Conservation (phyloP, 2,797 vertebrate genomes). For the Carcharodon carcharias region DNA sequence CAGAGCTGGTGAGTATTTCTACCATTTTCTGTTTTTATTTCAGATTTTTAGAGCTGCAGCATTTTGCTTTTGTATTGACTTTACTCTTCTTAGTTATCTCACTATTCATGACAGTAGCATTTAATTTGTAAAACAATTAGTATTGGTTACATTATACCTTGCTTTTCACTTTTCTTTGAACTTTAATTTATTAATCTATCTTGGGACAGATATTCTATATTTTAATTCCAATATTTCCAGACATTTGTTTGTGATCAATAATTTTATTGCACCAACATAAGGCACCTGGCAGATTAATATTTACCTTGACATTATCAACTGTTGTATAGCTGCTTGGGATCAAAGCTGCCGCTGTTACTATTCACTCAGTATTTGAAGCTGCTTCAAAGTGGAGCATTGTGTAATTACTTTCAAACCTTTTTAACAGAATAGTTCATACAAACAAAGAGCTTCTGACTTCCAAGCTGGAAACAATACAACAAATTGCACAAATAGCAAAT, state of each 20-base stretch:
- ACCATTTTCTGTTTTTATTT: too few species aligned
- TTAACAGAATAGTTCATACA: not conserved
- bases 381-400: not conserved
- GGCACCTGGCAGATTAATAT: not conserved
- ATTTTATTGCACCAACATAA: not conserved
- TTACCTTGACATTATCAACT: not conserved
- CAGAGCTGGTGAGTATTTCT: too few species aligned
- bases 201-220: not conserved
- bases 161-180: not conserved
- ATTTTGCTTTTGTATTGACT: not conserved
- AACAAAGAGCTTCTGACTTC: slow-evolving; percentile 8
- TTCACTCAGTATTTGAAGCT: not conserved
- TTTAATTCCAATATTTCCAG: not conserved
- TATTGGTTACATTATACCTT: not conserved
- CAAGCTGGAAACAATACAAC: not conserved
- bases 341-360: not conserved
- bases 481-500: not conserved
- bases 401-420: not conserved
- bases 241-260: not conserved
- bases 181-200: not conserved
- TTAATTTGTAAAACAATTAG: not conserved
- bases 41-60: too few species aligned
- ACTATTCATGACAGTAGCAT: not conserved
- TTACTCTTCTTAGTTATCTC: not conserved
- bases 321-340: not conserved